Evolutionary conservation across 2,797 vertebrate species (phyloP).

Genomic region (Aulostomus chinensis): DNA sequence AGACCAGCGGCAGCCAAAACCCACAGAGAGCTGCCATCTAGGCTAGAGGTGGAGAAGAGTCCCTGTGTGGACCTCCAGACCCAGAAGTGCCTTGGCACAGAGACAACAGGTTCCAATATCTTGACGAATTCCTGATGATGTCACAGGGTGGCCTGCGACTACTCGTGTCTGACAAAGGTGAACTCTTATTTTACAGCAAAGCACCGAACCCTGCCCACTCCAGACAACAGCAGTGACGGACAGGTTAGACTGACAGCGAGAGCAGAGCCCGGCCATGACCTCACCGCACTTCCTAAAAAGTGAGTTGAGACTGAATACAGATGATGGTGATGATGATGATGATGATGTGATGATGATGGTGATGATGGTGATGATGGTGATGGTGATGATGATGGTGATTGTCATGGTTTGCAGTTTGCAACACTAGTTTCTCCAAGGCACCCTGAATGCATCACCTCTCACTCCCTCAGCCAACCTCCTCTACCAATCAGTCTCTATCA

Average conservation of each 20-base stretch:
- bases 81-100: background rate
- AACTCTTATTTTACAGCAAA: conserved; percentile 31
- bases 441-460: too few relatives aligned
- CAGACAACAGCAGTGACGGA: conserved; percentile 19
- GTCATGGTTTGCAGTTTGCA: too few relatives aligned
- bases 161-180: too few relatives aligned
- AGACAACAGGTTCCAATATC: conserved; percentile 19
- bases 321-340: too few relatives aligned
- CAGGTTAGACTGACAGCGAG: conserved; percentile 44
- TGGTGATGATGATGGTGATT: too few relatives aligned
- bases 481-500: too few relatives aligned
- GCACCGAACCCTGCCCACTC: background rate
- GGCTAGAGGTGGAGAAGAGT: background rate
- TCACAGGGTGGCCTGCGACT: too few relatives aligned
- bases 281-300: conserved; percentile 38
- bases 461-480: too few relatives aligned
- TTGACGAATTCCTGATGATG: too few relatives aligned
- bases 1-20: background rate
- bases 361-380: too few relatives aligned
- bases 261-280: conserved; percentile 32
- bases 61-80: background rate
- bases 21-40: background rate
- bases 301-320: conserved; percentile 37
- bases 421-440: too few relatives aligned
- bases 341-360: too few relatives aligned